Base-by-base conservation (phyloP, 2,888 invertebrate genomes). In the Aleiodes alternator region DNA sequence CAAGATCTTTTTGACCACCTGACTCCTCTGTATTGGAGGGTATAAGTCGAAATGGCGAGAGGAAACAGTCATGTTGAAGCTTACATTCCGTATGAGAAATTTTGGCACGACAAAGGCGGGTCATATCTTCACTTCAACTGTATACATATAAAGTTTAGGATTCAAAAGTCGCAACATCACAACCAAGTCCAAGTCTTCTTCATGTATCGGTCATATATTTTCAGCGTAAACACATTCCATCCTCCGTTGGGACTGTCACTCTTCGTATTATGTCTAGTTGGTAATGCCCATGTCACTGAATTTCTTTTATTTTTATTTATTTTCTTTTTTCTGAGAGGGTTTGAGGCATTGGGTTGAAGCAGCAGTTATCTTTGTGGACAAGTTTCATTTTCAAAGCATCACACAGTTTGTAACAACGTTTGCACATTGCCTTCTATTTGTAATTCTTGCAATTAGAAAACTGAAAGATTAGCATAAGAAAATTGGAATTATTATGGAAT, bases 51-150 rank as follows among this genome's bases (percentile, higher is more conserved):
- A 38, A 12, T 29, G n/a, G 59, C n/a, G 12, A 38, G 29, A 34
- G 59, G 59, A 59, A 59, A 38, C n/a, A 59, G 59, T 34, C 59
- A 34, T 59, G 59, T 59, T 59, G 29, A 59, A 12, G 29, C 11
- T 43, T 23, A 48, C 14, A 64, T 64, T 73, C 38, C 14, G 66
- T 23, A 53, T 69, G 78, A 78, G 80, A 82, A 66, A 86, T 87
- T 85, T 85, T 86, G 85, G 85, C 86, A 85, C 86, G 85, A 87
- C 83, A 83, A 87, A 84, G 82, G 70, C 82, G 77, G 70, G 72
- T 80, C 82, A 82, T 85, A 84, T 86, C 82, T 86, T 82, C 82
- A 83, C 83, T 85, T 82, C 80, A 81, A 80, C 34, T 84, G 84
- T 80, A 72, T 83, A 82, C 84, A 79, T 73, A 50, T 78, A 80